Evolutionary conservation across 2,797 vertebrate genomes (phyloP), one percentile per base, ranked within the genome.

Genomic region (Myripristis jacobus): DNA sequence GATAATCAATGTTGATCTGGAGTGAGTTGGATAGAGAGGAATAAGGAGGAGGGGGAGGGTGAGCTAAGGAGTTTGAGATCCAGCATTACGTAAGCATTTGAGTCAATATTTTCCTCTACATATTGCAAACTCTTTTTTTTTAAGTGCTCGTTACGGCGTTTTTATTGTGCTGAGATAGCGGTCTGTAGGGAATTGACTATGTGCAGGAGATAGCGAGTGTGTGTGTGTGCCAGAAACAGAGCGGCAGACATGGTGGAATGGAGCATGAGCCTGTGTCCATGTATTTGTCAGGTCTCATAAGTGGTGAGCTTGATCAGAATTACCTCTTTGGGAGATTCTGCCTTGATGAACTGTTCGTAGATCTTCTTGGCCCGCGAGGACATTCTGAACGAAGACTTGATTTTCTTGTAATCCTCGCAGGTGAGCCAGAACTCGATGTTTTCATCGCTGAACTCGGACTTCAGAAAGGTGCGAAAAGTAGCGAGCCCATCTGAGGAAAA

Each of bases 401-500:
- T 94, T 91, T 94, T 98, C 92, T 96, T 97, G 79, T 94, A 97
- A 58, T 92, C 94, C 91, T 97, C 93, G 0, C 95, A 97, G 22
- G 94, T 95, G 87, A 95, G 89, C 95, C 96, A 97, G 88, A 98
- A 97, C 73, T 97, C 95, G 6, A 95, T 95, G 38, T 97, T 97
- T 89, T 97, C 95, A 0, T 96, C 93, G 8, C 95, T 97, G 89
- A 96, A 94, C 81, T 98, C 96, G 0, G 92, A 94, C 86, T 96
- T 96, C 63, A 97, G 93, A 84, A 96, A 97, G 62, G 85, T 94
- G 29, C 94, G 90, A 65, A 96, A 97, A 47, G 95, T 93, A 1
- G 91, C 78, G 51, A 95, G 83, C 2, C 95, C 95, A 89, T 95
- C 96, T 97, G 83, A 71, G 55, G 71, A 44, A 43, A 71, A 44